Base-by-base conservation (phyloP, 92 coral and sea anemone species). In the Pocillopora meandrina region DNA sequence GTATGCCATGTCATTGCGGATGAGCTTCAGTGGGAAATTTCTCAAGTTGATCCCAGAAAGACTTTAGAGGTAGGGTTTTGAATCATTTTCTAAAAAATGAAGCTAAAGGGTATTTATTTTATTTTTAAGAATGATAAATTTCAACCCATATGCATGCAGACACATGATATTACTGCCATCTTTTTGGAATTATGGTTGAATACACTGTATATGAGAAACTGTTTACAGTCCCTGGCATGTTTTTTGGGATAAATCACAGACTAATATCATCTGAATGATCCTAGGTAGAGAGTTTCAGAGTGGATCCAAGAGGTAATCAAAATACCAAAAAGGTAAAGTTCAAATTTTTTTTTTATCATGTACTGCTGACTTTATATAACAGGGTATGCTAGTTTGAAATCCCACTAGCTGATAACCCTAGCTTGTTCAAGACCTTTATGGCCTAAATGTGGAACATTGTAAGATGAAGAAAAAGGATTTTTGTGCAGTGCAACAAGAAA, bases 221-320 rank as follows among this genome's bases (percentile, higher is more conserved):
- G 4, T 3, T 42, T 42, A 42, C 52, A 42, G 52, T 42, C 4
- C 52, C 52, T 42, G n/a, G 3, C 1, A 11, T 64, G 72, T 55
- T 12, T 12, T 59, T 16, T 59, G 13, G 12, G 62, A 59, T 59
- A 59, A 16, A 59, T 71, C 18, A 7, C 49, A 12, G 57, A 9
- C 12, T 33, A 2, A 8, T 76, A 17, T 59, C 36, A 65, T 68
- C 18, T 70, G 17, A 31, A 49, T 61, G 1, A n/a, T 55, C 85
- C 34, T 74, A 96, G 99, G 94, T 96, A 12, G 99, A 92, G 79
- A 95, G 98, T 85, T 96, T 94, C 82, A 82, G 99, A 87, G 95
- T 96, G 76, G 99, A 96, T 79, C 98, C 99, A 20, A 91, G 65
- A 47, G 99, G 99, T 42, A 94, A 93, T 79, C 98, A 96, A 68